A percentile compares a stretch with the other conserved stretches of the same genome.
Conservation (phyloP, 2,113 vertebrate species). For the Notarius quadriscutis region DNA sequence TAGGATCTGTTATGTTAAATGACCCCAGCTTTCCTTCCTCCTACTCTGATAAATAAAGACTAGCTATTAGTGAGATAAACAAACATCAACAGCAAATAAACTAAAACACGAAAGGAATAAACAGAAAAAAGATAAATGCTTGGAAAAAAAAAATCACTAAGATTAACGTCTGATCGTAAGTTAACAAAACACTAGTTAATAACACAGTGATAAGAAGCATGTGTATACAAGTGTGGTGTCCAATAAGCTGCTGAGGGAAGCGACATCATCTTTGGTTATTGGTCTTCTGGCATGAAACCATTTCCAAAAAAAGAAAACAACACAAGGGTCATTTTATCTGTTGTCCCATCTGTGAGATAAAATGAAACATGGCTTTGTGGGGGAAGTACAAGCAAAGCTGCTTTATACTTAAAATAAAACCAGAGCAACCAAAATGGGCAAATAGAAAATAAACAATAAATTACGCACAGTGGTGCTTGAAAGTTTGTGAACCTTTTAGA, state of each 20-base stretch:
- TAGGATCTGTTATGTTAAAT: not conserved
- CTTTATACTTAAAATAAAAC: conserved; percentile 25
- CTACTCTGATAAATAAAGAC: no score
- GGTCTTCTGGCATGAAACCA: not conserved
- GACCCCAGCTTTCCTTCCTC: not conserved
- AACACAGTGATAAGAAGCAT: not conserved
- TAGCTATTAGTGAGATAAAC: not conserved
- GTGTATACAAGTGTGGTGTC: not conserved
- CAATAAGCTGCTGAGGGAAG: no score
- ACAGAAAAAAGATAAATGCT: not conserved
- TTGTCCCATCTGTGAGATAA: not conserved
- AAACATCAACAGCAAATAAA: not conserved
- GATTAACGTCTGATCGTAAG: not conserved
- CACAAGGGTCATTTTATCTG: not conserved
- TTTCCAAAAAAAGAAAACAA: not conserved
- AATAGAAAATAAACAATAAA: not conserved
- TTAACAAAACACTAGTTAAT: not conserved
- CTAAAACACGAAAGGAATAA: not conserved
- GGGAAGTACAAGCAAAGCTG: conserved; percentile 23
- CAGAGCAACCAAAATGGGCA: conserved; percentile 27
- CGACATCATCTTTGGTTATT: not conserved
- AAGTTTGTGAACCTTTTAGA: no score
- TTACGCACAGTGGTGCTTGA: not conserved
- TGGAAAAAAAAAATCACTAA: not conserved
- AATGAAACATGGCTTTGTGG: not conserved